phyloP scores from a whole-genome alignment of 2,797 vertebrate species.

The Tympanoctomys barrerae region DNA sequence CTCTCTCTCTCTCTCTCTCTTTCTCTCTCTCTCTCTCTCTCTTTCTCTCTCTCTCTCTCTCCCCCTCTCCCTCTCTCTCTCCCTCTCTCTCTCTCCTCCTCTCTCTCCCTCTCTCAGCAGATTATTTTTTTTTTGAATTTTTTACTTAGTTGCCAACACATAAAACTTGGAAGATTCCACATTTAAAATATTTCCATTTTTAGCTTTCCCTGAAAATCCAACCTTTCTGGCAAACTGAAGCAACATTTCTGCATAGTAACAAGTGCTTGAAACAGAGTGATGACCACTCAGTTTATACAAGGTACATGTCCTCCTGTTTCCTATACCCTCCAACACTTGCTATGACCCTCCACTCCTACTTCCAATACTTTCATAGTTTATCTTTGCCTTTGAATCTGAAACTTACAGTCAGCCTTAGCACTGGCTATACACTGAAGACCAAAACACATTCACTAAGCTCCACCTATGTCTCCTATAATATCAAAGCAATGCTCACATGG shows the following conservation, averaged over 20 bases:
- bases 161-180: constrained; percentile 18
- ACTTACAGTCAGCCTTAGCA: background rate
- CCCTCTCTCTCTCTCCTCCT: rapidly evolving
- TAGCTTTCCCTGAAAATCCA: constrained; percentile 12
- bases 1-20: too few relatives aligned
- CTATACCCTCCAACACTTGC: background rate
- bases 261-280: background rate
- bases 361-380: background rate
- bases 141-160: constrained; percentile 31
- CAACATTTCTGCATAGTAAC: background rate
- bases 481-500: background rate
- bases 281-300: background rate
- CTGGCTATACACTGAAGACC: background rate
- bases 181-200: constrained; percentile 18
- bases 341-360: background rate
- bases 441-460: background rate
- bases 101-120: background rate
- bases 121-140: background rate
- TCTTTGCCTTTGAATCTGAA: background rate
- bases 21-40: too few relatives aligned
- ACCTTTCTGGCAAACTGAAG: background rate
- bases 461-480: background rate
- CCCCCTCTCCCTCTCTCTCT: rapidly evolving
- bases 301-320: background rate
- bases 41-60: too few relatives aligned